Evolutionary conservation across 2,797 vertebrate genomes (phyloP).

Genomic region (Nannoperca australis): DNA sequence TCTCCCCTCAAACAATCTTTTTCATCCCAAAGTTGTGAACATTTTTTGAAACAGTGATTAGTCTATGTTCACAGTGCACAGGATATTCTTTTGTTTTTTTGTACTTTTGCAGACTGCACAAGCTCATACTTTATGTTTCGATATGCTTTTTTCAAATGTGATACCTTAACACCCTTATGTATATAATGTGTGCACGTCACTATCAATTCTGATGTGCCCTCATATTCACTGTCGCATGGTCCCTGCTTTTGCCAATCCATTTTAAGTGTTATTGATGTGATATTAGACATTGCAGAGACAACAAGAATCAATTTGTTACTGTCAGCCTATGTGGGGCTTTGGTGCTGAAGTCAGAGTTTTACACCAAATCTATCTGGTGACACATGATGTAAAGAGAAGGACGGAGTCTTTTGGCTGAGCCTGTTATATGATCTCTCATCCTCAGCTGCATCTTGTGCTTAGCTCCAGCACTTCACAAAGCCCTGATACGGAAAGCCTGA

Average conservation of each 20-base stretch:
- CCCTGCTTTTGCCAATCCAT: slow-evolving; percentile 44
- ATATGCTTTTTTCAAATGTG: slow-evolving; percentile 25
- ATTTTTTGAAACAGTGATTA: slow-evolving; percentile 78
- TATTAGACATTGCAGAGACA: slow-evolving; percentile 66
- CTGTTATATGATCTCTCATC: slow-evolving; percentile 78
- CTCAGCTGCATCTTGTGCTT: slow-evolving; percentile 75
- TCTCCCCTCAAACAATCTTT: slow-evolving; percentile 85
- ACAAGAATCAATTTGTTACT: slow-evolving; percentile 74
- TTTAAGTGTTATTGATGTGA: slow-evolving; percentile 62
- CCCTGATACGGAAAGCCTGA: slow-evolving; percentile 70
- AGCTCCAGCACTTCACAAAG: slow-evolving; percentile 75
- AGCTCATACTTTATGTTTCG: slow-evolving; percentile 33
- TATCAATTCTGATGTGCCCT: slow-evolving; percentile 52
- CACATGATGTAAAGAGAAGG: slow-evolving; percentile 72
- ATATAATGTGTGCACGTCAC: slow-evolving; percentile 45
- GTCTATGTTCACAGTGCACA: slow-evolving; percentile 66
- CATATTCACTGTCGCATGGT: slow-evolving; percentile 43
- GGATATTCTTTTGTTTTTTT: slow-evolving; percentile 30
- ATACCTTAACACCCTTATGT: slow-evolving; percentile 8
- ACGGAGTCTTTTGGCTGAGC: slow-evolving; percentile 74
- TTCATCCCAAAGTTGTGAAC: slow-evolving; percentile 82
- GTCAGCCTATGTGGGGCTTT: slow-evolving; percentile 65
- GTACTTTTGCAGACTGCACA: slow-evolving; percentile 13
- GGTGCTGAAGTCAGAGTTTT: slow-evolving; percentile 74
- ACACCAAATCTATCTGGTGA: slow-evolving; percentile 72